A percentile compares a stretch with the other conserved stretches of the same genome.
These are phyloP conservation scores for Aphis gossypii DNA, from an alignment of 1,140 invertebrate genomes.

Conservation along the genomic window DNA sequence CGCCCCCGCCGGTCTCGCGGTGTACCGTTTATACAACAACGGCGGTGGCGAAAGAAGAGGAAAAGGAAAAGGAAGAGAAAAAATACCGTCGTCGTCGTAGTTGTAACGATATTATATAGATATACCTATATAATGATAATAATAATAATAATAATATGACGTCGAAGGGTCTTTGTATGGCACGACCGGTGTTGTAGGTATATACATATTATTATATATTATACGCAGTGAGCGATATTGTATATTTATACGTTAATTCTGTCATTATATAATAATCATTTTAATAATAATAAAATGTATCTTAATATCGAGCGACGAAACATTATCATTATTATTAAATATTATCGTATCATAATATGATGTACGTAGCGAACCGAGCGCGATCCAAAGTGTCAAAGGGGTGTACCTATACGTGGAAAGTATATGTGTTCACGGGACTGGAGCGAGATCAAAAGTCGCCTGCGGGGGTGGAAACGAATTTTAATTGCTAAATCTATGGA, in stretches of 20 bases:
- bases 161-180: constrained; percentile 38
- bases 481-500: constrained; percentile 29
- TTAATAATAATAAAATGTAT: not conserved
- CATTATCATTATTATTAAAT: not conserved
- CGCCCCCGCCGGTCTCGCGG: constrained; percentile 32
- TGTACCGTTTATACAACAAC: not conserved
- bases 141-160: constrained; percentile 15
- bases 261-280: constrained; percentile 1
- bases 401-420: not conserved
- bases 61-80: constrained; percentile 1
- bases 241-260: not conserved
- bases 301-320: not conserved
- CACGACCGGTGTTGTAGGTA: not conserved
- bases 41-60: not conserved
- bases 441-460: not conserved
- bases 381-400: not conserved
- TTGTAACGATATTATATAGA: not conserved
- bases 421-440: not conserved
- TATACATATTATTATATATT: not conserved
- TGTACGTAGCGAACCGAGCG: not conserved
- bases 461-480: constrained; percentile 15
- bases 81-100: constrained; percentile 21
- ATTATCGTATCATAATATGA: not conserved
- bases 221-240: not conserved
- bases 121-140: not conserved